phyloP scores from a whole-genome alignment of 2,888 invertebrate genomes.

The Caenorhabditis drosophilae region DNA sequence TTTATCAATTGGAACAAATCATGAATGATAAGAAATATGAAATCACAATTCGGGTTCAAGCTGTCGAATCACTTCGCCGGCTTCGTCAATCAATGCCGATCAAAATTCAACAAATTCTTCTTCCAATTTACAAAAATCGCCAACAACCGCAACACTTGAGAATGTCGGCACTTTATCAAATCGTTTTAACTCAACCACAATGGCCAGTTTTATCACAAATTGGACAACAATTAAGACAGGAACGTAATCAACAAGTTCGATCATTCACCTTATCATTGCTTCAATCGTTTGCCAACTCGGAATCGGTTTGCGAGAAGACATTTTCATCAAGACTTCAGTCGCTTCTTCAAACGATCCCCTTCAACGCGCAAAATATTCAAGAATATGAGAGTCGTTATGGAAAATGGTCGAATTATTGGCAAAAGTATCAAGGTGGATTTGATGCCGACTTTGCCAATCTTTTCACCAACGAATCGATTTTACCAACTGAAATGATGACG shows the following conservation, averaged over 20 bases:
- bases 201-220: conserved; percentile 56
- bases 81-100: conserved; percentile 44
- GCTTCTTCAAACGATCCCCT: conserved; percentile 45
- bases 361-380: conserved; percentile 36
- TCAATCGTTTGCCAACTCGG: conserved; percentile 46
- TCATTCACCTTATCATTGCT: conserved; percentile 55
- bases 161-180: conserved; percentile 55
- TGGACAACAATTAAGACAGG: conserved; percentile 43
- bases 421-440: conserved; percentile 38
- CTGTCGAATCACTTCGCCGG: conserved; percentile 59
- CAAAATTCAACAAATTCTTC: conserved; percentile 59
- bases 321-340: conserved; percentile 37
- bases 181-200: conserved; percentile 55
- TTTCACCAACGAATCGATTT: conserved; percentile 55
- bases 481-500: conserved; percentile 54
- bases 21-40: conserved; percentile 50
- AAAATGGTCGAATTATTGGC: conserved; percentile 45
- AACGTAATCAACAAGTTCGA: conserved; percentile 56
- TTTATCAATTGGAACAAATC: conserved; percentile 63
- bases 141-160: conserved; percentile 57
- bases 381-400: conserved; percentile 36
- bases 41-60: conserved; percentile 55
- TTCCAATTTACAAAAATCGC: conserved; percentile 61
- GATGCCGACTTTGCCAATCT: conserved; percentile 48
- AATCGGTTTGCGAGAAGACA: conserved; percentile 52